Base-by-base conservation (phyloP, 2,797 vertebrate genomes). In the Rhynchotus rufescens region DNA sequence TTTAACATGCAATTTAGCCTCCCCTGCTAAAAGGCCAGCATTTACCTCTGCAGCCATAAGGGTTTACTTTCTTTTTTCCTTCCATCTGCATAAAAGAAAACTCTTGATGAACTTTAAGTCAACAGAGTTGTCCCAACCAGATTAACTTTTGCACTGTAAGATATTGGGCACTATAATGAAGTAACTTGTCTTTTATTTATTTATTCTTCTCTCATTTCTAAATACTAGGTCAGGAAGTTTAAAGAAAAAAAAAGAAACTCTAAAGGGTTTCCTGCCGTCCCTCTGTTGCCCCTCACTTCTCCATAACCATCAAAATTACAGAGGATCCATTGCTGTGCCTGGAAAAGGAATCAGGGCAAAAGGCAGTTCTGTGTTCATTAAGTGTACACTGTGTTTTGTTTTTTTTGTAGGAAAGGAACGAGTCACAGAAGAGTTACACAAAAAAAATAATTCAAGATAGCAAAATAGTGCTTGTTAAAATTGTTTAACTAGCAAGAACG, bases 1-100 rank as follows among this genome's bases (percentile, higher is more conserved):
- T 59, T 86, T 68, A 88, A 62, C 66, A n/a, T 57, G 19, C 54
- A 59, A 60, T 88, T 93, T 84, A 93, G 16, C 40, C 40, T 87
- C 44, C 20, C 2, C 40, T 86, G 76, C 54, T 68, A 88, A 26
- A 9, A 51, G 87, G 28, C 6, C 68, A 84, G 26, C 28, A 52
- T 80, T 82, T 88, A 86, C 38, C 71, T 62, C 77, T 90, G 78
- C 86, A 80, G 86, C 28, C 15, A 12, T 19, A 23, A 45, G 36
- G 6, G 22, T 32, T 79, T 65, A 49, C 84, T 88, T 89, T 80
- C 30, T 80, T 14, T 28, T 26, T 82, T 57, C 49, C 34, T 72
- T 67, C 54, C 3, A 17, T 49, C 34, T 86, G 25, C 5, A 1
- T 74, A 40, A 47, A 47, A 47, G 45, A 47, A 47, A 21, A 47